Conservation (phyloP, 2,113 vertebrate species). For the Sapayoa aenigma region DNA sequence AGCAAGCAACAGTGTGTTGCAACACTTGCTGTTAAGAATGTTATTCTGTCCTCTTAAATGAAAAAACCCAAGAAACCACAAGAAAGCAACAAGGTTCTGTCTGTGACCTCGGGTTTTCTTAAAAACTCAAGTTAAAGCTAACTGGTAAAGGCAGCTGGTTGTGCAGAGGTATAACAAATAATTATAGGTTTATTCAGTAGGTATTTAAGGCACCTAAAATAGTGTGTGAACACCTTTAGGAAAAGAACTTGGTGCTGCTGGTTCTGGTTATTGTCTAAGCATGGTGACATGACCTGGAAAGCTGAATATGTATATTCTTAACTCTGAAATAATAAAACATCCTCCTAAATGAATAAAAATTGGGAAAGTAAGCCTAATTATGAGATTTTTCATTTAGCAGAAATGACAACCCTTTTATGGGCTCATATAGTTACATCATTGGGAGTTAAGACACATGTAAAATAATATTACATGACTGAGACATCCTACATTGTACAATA, state of each 20-base stretch:
- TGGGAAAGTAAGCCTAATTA: not conserved
- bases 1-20: not conserved
- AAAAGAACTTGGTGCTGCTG: not conserved
- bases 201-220: not conserved
- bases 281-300: not conserved
- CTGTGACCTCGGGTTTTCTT: not conserved
- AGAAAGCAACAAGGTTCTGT: not conserved
- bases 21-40: not conserved
- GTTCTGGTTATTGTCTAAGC: not conserved
- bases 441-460: not conserved
- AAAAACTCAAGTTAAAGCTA: not conserved
- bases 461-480: not conserved
- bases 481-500: not conserved
- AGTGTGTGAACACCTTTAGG: not conserved
- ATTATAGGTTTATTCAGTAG: not conserved
- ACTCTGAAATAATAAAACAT: not conserved
- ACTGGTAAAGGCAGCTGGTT: not conserved
- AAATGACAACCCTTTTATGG: not conserved
- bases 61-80: rapidly evolving
- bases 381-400: not conserved
- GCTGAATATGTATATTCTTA: not conserved
- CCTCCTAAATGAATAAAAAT: not conserved
- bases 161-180: not conserved
- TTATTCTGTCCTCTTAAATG: too few relatives aligned
- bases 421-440: not conserved